Conservation (phyloP, 92 coral and sea anemone species). For the Diadumene lineata region DNA sequence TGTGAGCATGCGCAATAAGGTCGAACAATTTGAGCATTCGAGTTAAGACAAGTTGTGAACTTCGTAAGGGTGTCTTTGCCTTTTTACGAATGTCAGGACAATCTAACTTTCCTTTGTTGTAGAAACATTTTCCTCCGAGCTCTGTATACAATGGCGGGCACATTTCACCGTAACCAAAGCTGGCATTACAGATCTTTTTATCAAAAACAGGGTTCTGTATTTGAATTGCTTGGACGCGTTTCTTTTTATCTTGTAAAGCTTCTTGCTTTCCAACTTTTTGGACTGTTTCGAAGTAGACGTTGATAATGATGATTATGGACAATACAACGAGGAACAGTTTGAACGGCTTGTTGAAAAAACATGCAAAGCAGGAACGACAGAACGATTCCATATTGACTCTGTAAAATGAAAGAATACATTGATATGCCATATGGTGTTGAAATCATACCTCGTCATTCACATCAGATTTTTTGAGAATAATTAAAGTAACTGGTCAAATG, state of each 20-base stretch:
- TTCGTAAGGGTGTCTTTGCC: conserved; percentile 23
- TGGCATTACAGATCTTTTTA: conserved; percentile 1
- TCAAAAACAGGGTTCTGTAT: not conserved
- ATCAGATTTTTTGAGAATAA: no score
- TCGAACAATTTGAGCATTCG: conserved; percentile 56
- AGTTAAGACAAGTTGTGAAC: conserved; percentile 52
- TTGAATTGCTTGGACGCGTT: not conserved
- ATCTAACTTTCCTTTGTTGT: conserved; percentile 1
- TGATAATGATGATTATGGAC: not conserved
- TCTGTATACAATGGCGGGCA: conserved; percentile 57
- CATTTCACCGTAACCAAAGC: conserved; percentile 50
- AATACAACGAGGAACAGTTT: not conserved
- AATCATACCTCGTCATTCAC: no score
- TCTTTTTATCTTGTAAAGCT: not conserved
- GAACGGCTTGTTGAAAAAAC: not conserved
- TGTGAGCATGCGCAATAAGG: conserved; percentile 48
- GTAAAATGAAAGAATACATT: no score
- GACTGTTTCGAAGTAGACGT: not conserved
- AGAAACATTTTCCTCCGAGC: conserved; percentile 40
- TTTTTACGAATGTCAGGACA: conserved; percentile 66
- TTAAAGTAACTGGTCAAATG: no score
- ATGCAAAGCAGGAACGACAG: not conserved
- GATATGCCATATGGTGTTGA: no score
- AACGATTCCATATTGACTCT: not conserved
- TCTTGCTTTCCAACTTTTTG: not conserved